These are phyloP conservation scores for Sebastes steindachneri DNA, from an alignment of 2,797 vertebrate species.

Conservation along the genomic window DNA sequence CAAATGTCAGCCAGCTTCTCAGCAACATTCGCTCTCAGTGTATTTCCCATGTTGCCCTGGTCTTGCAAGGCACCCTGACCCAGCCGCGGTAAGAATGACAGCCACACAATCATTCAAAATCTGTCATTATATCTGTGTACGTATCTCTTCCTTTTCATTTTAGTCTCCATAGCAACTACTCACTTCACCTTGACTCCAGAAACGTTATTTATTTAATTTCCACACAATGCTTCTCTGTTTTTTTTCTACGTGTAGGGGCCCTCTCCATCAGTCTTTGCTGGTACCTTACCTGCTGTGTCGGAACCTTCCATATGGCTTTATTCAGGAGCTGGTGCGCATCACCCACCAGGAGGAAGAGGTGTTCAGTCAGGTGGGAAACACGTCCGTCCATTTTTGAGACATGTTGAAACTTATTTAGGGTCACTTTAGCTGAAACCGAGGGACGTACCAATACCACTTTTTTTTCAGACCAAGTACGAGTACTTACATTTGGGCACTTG, in stretches of 20 bases:
- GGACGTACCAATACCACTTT: no score
- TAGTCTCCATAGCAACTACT: slow-evolving; percentile 66
- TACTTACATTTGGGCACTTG: no score
- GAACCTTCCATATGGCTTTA: slow-evolving; percentile 98
- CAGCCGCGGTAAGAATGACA: slow-evolving; percentile 89
- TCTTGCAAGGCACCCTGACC: slow-evolving; percentile 94
- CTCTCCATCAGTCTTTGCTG: slow-evolving; percentile 93
- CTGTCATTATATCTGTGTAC: neutral
- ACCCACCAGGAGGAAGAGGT: slow-evolving; percentile 96
- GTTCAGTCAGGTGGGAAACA: slow-evolving; percentile 89
- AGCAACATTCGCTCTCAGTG: slow-evolving; percentile 99
- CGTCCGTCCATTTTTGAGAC: neutral
- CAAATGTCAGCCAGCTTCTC: slow-evolving; percentile 96
- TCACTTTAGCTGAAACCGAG: neutral
- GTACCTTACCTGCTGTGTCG: slow-evolving; percentile 99
- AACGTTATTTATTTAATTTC: slow-evolving; percentile 23
- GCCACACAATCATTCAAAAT: neutral
- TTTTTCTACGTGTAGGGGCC: slow-evolving; percentile 80
- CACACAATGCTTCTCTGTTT: slow-evolving; percentile 14
- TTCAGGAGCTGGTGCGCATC: slow-evolving; percentile 95
- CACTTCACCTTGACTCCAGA: slow-evolving; percentile 31
- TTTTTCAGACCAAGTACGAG: no score
- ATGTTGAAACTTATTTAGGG: neutral
- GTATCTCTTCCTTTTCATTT: slow-evolving; percentile 28
- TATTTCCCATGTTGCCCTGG: slow-evolving; percentile 95